Evolutionary conservation across 2,797 vertebrate genomes (phyloP).

Genomic region (Silurus aristotelis): DNA sequence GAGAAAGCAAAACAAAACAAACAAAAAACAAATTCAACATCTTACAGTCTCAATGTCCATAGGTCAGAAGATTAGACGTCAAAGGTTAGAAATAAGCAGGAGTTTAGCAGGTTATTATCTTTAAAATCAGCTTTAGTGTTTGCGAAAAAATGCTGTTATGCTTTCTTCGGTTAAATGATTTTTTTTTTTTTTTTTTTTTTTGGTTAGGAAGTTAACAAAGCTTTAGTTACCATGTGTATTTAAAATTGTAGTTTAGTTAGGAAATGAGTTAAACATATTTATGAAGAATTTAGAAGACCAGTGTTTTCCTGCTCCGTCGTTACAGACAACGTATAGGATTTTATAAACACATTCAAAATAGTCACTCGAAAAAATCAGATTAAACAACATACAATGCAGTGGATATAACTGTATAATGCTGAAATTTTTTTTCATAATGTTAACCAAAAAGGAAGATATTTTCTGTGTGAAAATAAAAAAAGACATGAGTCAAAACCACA

Average conservation of each 20-base stretch:
- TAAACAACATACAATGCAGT: slow-evolving; percentile 3
- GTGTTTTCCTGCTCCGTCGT: slow-evolving; percentile 63
- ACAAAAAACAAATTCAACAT: slow-evolving; percentile 80
- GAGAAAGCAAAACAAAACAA: slow-evolving; percentile 65
- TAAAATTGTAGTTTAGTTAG: slow-evolving; percentile 64
- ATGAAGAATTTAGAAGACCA: slow-evolving; percentile 76
- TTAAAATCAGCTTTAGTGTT: slow-evolving; percentile 76
- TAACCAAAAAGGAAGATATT: slow-evolving; percentile 45
- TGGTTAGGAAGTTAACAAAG: slow-evolving; percentile 74
- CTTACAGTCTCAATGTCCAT: slow-evolving; percentile 82
- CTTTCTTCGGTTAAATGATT: slow-evolving; percentile 65
- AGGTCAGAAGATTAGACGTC: slow-evolving; percentile 75
- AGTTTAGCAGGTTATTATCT: slow-evolving; percentile 77
- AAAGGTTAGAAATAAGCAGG: slow-evolving; percentile 75
- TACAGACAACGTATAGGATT: slow-evolving; percentile 28
- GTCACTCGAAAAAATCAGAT: not conserved
- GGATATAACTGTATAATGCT: not conserved
- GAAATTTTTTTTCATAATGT: not conserved
- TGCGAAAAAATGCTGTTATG: slow-evolving; percentile 64
- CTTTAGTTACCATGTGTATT: slow-evolving; percentile 74
- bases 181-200: slow-evolving; percentile 52
- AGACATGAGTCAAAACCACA: not conserved
- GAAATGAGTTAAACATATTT: slow-evolving; percentile 77
- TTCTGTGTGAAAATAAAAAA: slow-evolving; percentile 1
- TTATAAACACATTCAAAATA: slow-evolving; percentile 3